Percentiles rank a stretch among this genome's conserved stretches.
phyloP scores from a whole-genome alignment of 2,888 invertebrate genomes.

The Pheosia gnoma region DNA sequence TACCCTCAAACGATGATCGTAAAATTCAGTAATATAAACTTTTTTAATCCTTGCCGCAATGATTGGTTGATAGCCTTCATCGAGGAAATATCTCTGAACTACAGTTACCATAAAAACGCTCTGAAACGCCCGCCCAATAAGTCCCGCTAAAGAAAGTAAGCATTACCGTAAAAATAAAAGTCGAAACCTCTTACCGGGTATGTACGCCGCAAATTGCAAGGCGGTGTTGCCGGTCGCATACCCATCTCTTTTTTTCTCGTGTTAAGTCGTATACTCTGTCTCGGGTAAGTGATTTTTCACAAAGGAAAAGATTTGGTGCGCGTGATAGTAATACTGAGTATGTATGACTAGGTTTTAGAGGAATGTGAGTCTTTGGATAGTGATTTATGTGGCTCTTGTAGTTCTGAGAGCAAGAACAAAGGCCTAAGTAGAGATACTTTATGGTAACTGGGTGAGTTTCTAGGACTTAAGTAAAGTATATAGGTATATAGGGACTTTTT shows the following conservation, averaged over 20 bases:
- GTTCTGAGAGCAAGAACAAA: slow-evolving; percentile 10
- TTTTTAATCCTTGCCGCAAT: slow-evolving; percentile 33
- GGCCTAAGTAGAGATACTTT: neutral
- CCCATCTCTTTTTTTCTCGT: slow-evolving; percentile 36
- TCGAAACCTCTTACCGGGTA: slow-evolving; percentile 63
- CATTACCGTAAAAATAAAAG: slow-evolving; percentile 75
- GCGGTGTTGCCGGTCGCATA: slow-evolving; percentile 26
- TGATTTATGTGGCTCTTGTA: slow-evolving; percentile 31
- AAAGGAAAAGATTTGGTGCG: slow-evolving; percentile 56
- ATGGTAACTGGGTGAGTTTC: neutral
- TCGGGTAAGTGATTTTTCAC: slow-evolving; percentile 55
- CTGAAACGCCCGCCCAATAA: slow-evolving; percentile 51
- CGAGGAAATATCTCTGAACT: slow-evolving; percentile 45
- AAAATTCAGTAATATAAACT: slow-evolving; percentile 32
- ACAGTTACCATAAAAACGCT: slow-evolving; percentile 48
- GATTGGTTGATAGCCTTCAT: slow-evolving; percentile 35
- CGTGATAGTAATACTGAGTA: slow-evolving; percentile 59
- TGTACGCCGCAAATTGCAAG: slow-evolving; percentile 53
- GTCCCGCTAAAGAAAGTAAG: slow-evolving; percentile 53
- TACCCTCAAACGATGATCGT: slow-evolving; percentile 12
- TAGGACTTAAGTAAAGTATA: neutral
- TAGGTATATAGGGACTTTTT: too few relatives aligned
- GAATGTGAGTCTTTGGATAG: slow-evolving; percentile 37
- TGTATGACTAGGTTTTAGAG: slow-evolving; percentile 45
- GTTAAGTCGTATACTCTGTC: slow-evolving; percentile 19